These are phyloP conservation scores for Oedothorax gibbosus DNA, from an alignment of 1,140 invertebrate species.

Conservation along the genomic window DNA sequence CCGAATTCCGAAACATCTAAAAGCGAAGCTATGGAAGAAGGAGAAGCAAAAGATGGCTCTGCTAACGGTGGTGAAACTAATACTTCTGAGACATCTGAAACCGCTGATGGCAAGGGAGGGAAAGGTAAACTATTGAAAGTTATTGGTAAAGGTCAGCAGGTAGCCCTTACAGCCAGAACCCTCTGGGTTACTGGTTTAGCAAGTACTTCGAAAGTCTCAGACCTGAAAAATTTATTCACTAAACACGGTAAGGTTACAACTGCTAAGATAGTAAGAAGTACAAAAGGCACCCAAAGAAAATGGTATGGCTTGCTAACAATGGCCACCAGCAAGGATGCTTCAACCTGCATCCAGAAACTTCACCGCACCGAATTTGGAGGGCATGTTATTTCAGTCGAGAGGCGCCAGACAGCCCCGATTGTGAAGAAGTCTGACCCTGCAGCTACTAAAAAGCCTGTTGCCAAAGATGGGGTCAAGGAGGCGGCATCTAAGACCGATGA, in stretches of 20 bases:
- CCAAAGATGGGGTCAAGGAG: slow-evolving; percentile 9
- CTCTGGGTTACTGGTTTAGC: slow-evolving; percentile 94
- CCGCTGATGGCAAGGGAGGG: neutral
- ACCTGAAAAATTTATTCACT: slow-evolving; percentile 90
- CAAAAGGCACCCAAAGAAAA: slow-evolving; percentile 86
- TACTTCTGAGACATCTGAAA: neutral
- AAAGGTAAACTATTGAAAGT: slow-evolving; percentile 43
- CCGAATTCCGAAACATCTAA: neutral
- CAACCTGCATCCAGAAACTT: slow-evolving; percentile 88
- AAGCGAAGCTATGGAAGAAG: neutral
- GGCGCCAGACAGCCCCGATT: slow-evolving; percentile 66
- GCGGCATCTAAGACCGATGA: neutral
- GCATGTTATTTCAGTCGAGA: slow-evolving; percentile 92
- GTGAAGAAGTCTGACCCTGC: slow-evolving; percentile 13
- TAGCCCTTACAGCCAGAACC: slow-evolving; percentile 72
- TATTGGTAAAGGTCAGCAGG: slow-evolving; percentile 38
- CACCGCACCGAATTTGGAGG: slow-evolving; percentile 92
- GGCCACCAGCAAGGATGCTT: slow-evolving; percentile 87
- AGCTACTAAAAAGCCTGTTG: slow-evolving; percentile 2
- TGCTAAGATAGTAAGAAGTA: slow-evolving; percentile 95
- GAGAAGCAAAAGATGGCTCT: neutral
- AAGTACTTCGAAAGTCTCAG: slow-evolving; percentile 87
- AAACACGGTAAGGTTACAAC: slow-evolving; percentile 94
- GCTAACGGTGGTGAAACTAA: slow-evolving; percentile 22
- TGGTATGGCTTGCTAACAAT: slow-evolving; percentile 97